A percentile compares a stretch with the other conserved stretches of the same genome.
These are phyloP conservation scores for Epinotia demarniana DNA, from an alignment of 2,888 invertebrate species.

Conservation along the genomic window DNA sequence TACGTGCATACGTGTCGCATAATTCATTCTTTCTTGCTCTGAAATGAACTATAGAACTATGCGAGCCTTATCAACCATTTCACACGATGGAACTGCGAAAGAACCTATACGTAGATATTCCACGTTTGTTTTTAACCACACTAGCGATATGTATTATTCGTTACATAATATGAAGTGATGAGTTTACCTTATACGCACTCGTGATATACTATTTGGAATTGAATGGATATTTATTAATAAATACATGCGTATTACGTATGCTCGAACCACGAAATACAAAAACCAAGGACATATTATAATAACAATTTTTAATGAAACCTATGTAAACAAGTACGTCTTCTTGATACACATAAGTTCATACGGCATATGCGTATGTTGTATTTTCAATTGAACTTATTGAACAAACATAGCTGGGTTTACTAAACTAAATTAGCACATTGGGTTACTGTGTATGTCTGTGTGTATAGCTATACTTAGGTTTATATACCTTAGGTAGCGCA, in stretches of 20 bases:
- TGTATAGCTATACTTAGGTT: too few species aligned
- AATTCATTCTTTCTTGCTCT: neutral
- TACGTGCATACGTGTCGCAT: neutral
- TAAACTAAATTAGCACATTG: neutral
- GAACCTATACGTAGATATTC: neutral
- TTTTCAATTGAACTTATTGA: neutral
- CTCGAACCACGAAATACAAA: too few species aligned
- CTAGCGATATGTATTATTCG: too few species aligned
- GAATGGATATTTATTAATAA: too few species aligned
- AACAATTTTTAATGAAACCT: neutral
- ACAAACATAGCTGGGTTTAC: conserved; percentile 1
- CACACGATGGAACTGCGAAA: neutral
- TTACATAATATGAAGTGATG: too few species aligned
- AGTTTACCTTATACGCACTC: too few species aligned
- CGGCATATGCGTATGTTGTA: neutral
- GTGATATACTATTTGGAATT: too few species aligned
- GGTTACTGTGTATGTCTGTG: neutral
- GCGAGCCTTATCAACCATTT: neutral
- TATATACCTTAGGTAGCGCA: conserved; percentile 17
- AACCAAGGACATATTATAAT: too few species aligned
- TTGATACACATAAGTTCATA: conserved; percentile 1
- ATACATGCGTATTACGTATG: too few species aligned
- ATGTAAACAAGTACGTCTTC: neutral
- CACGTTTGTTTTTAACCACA: too few species aligned
- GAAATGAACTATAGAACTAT: neutral